Base-by-base conservation (phyloP, 2,797 vertebrate species). In the Falco berigora region DNA sequence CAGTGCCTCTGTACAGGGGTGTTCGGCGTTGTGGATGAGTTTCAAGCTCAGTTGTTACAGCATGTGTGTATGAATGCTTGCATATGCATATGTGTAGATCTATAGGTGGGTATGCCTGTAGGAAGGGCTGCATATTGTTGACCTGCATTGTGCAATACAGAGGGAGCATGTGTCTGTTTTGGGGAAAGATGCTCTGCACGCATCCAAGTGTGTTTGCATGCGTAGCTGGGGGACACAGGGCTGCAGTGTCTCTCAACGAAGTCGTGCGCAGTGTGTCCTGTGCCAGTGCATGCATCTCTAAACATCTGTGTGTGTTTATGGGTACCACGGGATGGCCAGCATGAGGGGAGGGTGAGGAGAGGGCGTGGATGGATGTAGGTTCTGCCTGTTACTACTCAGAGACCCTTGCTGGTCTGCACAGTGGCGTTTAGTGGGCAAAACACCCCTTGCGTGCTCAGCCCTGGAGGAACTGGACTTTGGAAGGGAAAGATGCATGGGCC, bases 401-500 rank as follows among this genome's bases (percentile, higher is more conserved):
- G 7, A 36, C 12, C 12, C 72, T 12, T 47, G 4, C n/a, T 53
- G 47, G 10, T 7, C 36, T 49, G 9, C 24, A 25, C 25, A n/a
- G 8, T 25, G 1, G 10, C 1, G 44, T 14, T 78, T 10, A 25
- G 6, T 6, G 30, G 47, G 23, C 7, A 52, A 56, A 78, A 13
- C 18, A 9, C 0, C n/a, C 36, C 23, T 19, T 56, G 62, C 27
- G 11, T 3, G 14, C 20, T 47, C 72, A 47, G 18, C 10, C 34
- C n/a, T 36, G 46, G 8, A 71, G 42, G 28, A 59, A 10, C 25
- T 1, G 20, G 73, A 9, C 28, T 20, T 55, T 3, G 6, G n/a
- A 82, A 20, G 30, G 15, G 42, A 66, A 4, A 6, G 32, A 50
- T 4, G 1, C 3, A 0, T 3, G 8, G 8, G 6, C 24, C 38